A percentile compares a stretch with the other conserved stretches of the same genome.
These are phyloP conservation scores for Scaptomyza caliginosa DNA, from an alignment of 2,888 invertebrate species.

Conservation along the genomic window DNA sequence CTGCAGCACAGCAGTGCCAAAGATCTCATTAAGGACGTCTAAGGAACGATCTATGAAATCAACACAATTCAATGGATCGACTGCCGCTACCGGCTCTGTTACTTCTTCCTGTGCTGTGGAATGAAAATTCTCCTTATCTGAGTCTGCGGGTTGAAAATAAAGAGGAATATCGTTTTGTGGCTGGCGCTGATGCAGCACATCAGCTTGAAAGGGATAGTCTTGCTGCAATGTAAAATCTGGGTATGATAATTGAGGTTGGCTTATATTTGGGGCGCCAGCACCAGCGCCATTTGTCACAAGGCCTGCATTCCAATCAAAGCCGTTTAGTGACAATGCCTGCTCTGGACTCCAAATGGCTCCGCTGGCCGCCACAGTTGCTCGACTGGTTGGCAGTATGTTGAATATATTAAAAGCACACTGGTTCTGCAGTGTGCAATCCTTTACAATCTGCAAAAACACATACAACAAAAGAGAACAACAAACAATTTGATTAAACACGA, in stretches of 20 bases:
- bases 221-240: background rate
- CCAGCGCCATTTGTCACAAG: conserved; percentile 24
- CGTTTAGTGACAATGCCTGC: conserved; percentile 27
- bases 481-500: background rate
- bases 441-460: background rate
- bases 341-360: conserved; percentile 41
- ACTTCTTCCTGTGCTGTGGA: background rate
- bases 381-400: conserved; percentile 43
- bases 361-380: conserved; percentile 39
- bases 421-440: conserved; percentile 31
- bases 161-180: background rate
- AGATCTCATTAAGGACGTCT: conserved; percentile 25
- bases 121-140: background rate
- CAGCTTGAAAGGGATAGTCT: background rate
- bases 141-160: background rate
- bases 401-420: conserved; percentile 40
- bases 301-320: conserved; percentile 11
- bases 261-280: background rate
- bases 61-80: conserved; percentile 12
- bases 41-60: conserved; percentile 18
- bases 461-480: background rate
- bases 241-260: background rate
- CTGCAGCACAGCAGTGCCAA: conserved; percentile 17
- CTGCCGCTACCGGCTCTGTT: background rate
- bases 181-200: background rate